phyloP scores from a whole-genome alignment of 2,888 invertebrate species.

The Heteromyza rotundicornis region DNA sequence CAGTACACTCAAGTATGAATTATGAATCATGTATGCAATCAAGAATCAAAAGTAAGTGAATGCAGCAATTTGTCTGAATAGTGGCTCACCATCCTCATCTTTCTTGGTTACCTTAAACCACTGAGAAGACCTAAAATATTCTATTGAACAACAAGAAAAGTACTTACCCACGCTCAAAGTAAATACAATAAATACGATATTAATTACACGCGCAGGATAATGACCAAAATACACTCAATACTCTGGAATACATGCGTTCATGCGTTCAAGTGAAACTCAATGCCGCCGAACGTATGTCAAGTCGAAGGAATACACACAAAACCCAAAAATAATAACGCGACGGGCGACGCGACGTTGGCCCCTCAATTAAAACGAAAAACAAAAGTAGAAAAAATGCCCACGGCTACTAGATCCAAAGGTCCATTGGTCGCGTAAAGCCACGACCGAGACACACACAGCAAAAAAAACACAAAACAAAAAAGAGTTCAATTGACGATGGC shows the following conservation, averaged over 20 bases:
- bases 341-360: conserved; percentile 39
- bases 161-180: conserved; percentile 15
- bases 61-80: too few relatives aligned
- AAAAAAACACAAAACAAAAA: conserved; percentile 24
- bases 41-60: too few relatives aligned
- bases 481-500: conserved; percentile 48
- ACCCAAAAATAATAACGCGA: background rate
- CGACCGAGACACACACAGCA: background rate
- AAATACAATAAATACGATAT: conserved; percentile 39
- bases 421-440: background rate
- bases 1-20: too few relatives aligned
- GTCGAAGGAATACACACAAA: conserved; percentile 28
- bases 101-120: too few relatives aligned
- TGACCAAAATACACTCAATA: conserved; percentile 10
- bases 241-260: background rate
- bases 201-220: conserved; percentile 37
- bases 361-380: conserved; percentile 28
- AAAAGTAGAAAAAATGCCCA: conserved; percentile 29
- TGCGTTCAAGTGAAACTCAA: conserved; percentile 39
- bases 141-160: too few relatives aligned
- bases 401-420: background rate
- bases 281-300: conserved; percentile 40
- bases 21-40: too few relatives aligned
- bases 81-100: too few relatives aligned
- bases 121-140: too few relatives aligned